Conservation (phyloP, 2,888 invertebrate genomes). For the Tenthredo notha region DNA sequence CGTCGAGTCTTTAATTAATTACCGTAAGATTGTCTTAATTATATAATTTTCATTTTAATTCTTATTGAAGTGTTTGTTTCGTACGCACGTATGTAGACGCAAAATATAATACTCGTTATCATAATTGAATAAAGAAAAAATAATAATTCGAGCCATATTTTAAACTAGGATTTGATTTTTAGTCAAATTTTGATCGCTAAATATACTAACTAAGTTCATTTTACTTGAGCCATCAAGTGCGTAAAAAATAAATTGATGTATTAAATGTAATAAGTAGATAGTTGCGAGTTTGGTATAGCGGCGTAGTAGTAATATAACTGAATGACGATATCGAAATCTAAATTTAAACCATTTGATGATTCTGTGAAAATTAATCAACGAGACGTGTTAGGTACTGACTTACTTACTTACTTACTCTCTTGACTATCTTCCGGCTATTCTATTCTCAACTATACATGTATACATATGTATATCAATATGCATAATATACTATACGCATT, state of each 20-base stretch:
- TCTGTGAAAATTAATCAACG: background rate
- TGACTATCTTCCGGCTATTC: background rate
- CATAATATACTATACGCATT: background rate
- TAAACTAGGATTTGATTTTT: no score
- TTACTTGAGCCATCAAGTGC: background rate
- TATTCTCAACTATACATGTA: background rate
- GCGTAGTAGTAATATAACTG: background rate
- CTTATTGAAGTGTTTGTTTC: background rate
- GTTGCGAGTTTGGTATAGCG: background rate
- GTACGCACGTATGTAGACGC: background rate
- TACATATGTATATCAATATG: background rate
- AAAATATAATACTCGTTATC: background rate
- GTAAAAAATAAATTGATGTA: conserved; percentile 10
- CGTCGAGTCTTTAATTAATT: background rate
- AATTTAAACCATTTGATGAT: background rate
- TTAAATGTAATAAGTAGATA: background rate
- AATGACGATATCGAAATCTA: background rate
- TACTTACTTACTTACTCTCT: background rate
- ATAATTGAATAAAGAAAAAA: no score
- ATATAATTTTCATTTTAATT: background rate
- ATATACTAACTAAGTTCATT: background rate
- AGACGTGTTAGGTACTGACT: background rate
- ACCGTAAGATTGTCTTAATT: background rate
- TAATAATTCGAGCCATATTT: no score
- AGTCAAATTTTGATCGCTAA: background rate